Conservation (phyloP, 2,888 invertebrate genomes). For the Labia minor region DNA sequence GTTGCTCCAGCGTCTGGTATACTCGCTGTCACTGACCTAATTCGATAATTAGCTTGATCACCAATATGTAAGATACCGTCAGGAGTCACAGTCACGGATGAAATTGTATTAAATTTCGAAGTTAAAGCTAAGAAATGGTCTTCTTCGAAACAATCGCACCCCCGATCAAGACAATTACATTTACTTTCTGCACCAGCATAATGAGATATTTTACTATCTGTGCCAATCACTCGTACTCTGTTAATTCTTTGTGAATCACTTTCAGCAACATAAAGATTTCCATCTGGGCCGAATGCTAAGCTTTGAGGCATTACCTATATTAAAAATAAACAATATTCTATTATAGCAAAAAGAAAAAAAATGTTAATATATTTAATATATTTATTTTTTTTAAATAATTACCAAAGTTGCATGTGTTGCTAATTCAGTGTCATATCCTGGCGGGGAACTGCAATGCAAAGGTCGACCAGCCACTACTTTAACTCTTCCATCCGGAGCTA, state of each 20-base stretch:
- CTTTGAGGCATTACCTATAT: constrained; percentile 73
- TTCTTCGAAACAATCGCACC: constrained; percentile 86
- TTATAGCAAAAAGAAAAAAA: no score
- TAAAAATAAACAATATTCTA: background rate
- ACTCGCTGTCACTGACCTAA: constrained; percentile 77
- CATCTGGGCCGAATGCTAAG: constrained; percentile 84
- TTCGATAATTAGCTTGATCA: constrained; percentile 85
- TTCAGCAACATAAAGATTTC: constrained; percentile 87
- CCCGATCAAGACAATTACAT: constrained; percentile 83
- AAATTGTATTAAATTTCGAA: constrained; percentile 88
- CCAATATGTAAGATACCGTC: constrained; percentile 91
- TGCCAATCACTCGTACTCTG: constrained; percentile 77
- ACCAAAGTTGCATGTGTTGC: constrained; percentile 81
- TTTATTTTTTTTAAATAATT: background rate
- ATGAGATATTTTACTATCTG: constrained; percentile 85
- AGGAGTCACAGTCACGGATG: constrained; percentile 83
- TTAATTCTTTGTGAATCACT: constrained; percentile 92
- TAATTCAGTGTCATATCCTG: constrained; percentile 69
- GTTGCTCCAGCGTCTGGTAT: constrained; percentile 75
- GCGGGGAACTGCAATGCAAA: constrained; percentile 77
- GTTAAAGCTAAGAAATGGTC: constrained; percentile 85
- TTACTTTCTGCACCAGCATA: constrained; percentile 91
- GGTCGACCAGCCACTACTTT: constrained; percentile 90
- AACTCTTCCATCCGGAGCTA: constrained; percentile 82
- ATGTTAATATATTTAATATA: no score